Conservation (phyloP, 2,797 vertebrate genomes). For the Propithecus perrieri region DNA sequence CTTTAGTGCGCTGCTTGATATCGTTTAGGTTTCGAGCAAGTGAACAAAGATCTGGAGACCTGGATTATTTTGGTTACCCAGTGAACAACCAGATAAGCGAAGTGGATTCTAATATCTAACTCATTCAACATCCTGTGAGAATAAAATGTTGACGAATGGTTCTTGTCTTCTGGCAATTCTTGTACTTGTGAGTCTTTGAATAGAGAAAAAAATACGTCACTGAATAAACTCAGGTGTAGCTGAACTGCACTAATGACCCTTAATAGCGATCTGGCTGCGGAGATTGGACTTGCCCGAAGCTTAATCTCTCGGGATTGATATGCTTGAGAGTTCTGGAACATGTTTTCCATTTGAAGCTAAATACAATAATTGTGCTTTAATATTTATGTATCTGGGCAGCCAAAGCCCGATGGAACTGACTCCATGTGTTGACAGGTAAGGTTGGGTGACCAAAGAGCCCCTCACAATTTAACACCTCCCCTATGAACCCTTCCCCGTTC, state of each 20-base stretch:
- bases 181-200: constrained; percentile 26
- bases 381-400: constrained; percentile 56
- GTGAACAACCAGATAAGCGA: background rate
- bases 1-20: background rate
- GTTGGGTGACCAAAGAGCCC: background rate
- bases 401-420: constrained; percentile 46
- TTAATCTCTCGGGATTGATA: constrained; percentile 38
- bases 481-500: background rate
- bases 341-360: constrained; percentile 65
- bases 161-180: constrained; percentile 52
- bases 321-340: constrained; percentile 57
- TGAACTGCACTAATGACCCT: constrained; percentile 17
- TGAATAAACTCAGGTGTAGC: background rate
- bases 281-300: constrained; percentile 49
- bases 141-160: background rate
- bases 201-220: background rate
- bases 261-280: background rate
- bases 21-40: background rate
- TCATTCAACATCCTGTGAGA: constrained; percentile 30
- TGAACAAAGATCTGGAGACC: constrained; percentile 23
- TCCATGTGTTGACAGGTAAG: background rate
- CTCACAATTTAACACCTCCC: background rate
- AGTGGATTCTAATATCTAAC: background rate
- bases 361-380: constrained; percentile 23
- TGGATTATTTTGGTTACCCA: constrained; percentile 39